Percentiles rank a stretch among this genome's conserved stretches.
Evolutionary conservation across 2,113 vertebrate genomes (phyloP).

Genomic region (Polypterus bichir): DNA sequence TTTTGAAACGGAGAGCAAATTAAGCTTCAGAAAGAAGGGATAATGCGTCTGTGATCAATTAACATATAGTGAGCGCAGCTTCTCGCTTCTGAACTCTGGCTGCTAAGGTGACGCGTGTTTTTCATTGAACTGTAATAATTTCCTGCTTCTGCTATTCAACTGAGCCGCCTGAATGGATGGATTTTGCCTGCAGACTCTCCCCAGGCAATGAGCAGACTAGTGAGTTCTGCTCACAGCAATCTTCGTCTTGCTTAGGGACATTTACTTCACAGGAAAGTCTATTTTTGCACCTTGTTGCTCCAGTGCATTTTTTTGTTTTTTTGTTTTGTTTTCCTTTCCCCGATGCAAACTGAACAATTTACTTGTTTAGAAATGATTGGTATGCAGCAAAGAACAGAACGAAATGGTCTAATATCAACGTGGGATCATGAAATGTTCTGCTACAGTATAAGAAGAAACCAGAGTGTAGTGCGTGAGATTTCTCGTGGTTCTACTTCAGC

Average conservation of each 20-base stretch:
- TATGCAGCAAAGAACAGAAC: too few species aligned
- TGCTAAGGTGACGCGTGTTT: conserved; percentile 36
- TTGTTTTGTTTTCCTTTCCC: conserved; percentile 10
- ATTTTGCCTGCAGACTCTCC: conserved; percentile 70
- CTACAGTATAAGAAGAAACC: too few species aligned
- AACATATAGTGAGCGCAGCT: conserved; percentile 49
- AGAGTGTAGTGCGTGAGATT: too few species aligned
- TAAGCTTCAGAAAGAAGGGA: conserved; percentile 46
- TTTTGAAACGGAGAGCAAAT: conserved; percentile 51
- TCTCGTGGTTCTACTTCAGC: too few species aligned
- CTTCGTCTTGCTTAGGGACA: conserved; percentile 67
- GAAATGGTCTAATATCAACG: too few species aligned
- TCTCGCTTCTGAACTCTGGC: conserved; percentile 44
- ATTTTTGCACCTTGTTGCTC: conserved; percentile 32
- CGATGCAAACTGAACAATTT: conserved; percentile 7
- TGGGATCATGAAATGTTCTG: too few species aligned
- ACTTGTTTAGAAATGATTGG: too few species aligned
- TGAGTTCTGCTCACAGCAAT: conserved; percentile 62
- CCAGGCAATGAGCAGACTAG: conserved; percentile 57
- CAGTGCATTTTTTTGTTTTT: conserved; percentile 20
- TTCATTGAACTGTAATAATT: conserved; percentile 47
- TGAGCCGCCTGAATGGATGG: conserved; percentile 48
- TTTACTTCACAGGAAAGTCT: conserved; percentile 57
- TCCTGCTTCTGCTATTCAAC: conserved; percentile 52
- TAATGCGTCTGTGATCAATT: conserved; percentile 57